Evolutionary conservation across 2,113 vertebrate genomes (phyloP).

Genomic region (Lates calcarifer): DNA sequence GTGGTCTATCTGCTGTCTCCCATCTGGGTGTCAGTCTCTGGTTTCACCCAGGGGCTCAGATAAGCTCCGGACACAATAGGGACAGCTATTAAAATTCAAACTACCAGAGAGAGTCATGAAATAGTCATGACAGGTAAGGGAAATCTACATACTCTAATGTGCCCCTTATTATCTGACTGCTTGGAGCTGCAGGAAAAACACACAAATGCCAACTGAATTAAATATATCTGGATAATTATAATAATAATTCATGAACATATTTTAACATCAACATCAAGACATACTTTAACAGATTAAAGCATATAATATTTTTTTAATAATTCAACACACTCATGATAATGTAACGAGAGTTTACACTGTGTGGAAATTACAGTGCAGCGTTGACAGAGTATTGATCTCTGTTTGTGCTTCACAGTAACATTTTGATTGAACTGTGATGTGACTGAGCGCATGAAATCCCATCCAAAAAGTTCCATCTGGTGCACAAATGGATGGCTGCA

Average conservation of each 20-base stretch:
- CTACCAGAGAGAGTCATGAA: conserved; percentile 77
- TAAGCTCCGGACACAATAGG: conserved; percentile 75
- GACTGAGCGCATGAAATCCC: conserved; percentile 29
- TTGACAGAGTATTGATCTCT: conserved; percentile 44
- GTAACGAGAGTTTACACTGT: not conserved
- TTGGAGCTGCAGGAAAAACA: conserved; percentile 33
- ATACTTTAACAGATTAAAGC: not conserved
- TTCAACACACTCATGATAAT: conserved; percentile 2
- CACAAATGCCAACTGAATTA: not conserved
- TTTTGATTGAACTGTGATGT: conserved; percentile 37
- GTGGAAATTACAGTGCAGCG: not conserved
- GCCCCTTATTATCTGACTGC: conserved; percentile 35
- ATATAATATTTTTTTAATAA: not conserved
- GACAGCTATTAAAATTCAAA: conserved; percentile 80
- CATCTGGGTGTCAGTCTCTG: conserved; percentile 80
- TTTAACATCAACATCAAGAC: not conserved
- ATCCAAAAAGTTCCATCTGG: conserved; percentile 52
- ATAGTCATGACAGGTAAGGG: conserved; percentile 77
- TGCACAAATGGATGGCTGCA: conserved; percentile 54
- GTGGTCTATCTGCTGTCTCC: conserved; percentile 74
- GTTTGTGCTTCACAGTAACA: conserved; percentile 11
- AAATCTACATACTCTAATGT: conserved; percentile 64
- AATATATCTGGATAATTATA: not conserved
- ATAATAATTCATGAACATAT: not conserved
- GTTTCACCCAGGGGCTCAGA: conserved; percentile 76